phyloP scores from a whole-genome alignment of 2,113 vertebrate species.

The Grammomys dolichurus region DNA sequence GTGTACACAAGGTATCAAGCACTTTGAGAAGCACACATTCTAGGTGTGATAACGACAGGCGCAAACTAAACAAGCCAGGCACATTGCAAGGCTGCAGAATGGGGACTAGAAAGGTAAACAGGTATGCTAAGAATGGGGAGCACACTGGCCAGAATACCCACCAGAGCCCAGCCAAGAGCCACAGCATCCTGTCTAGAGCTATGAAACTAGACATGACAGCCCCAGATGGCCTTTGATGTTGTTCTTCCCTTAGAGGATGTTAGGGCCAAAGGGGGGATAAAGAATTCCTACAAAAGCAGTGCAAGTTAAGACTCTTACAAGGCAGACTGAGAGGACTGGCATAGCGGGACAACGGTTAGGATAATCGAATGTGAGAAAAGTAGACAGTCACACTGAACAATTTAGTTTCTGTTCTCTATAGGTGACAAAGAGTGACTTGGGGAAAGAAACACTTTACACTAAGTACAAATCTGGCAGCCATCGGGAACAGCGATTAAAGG shows the following conservation, averaged over 20 bases:
- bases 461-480: background rate
- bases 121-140: background rate
- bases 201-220: background rate
- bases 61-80: conserved; percentile 27
- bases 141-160: background rate
- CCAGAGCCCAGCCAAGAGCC: background rate
- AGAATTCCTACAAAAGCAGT: conserved; percentile 20
- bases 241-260: background rate
- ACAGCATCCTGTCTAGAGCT: background rate
- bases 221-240: background rate
- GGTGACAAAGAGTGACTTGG: background rate
- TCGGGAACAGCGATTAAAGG: background rate
- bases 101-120: background rate
- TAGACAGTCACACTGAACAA: background rate
- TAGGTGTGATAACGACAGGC: background rate
- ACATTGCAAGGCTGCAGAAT: background rate
- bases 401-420: background rate
- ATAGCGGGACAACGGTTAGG: background rate
- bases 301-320: background rate
- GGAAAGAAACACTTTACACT: conserved; percentile 9
- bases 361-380: background rate
- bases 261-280: background rate
- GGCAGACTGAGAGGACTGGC: background rate
- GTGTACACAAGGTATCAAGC: background rate
- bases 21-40: background rate